Base-by-base conservation (phyloP, 2,888 invertebrate species). In the Ophion ellenae region DNA sequence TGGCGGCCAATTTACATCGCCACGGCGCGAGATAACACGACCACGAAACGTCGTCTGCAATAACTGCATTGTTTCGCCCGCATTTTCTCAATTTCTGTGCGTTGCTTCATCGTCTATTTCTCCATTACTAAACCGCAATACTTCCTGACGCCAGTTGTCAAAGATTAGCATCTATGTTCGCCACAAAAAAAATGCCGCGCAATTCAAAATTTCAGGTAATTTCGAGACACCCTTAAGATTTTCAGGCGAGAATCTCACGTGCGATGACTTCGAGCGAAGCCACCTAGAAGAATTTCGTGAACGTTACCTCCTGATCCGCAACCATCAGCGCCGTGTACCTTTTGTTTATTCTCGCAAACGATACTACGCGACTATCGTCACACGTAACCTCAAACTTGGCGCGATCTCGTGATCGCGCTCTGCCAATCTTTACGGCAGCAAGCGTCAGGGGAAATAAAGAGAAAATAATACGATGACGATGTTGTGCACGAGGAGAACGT, bases 391-490 rank as follows among this genome's bases (percentile, higher is more conserved):
- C 40, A 32, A 66, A 66, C 17, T 66, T 36, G 66, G 36, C 66
- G 66, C n/a, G n/a, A 36, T n/a, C 40, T 40, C 20, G 40, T 11
- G 69, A 57, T 57, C 71, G 5, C 11, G 40, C 7, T 5, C 32
- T 71, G 71, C 71, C 71, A 71, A 71, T 45, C 20, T 40, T 69
- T 69, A 45, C 69, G n/a, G 40, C 40, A 20, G 40, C 3, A 24
- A 63, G 24, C 24, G 24, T 20, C 20, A 63, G 14, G 2, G 40
- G 40, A 40, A 28, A 11, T 40, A 14, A 0, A 11, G n/a, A 28
- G 32, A 32, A n/a, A 47, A 28, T 17, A 71, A 32, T 14, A 36
- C 36, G 57, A 73, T 73, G 59, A 73, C 59, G 73, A 40, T 61
- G 73, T 20, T 40, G 11, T 11, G n/a, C 11, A 45, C 57, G 32